These are phyloP conservation scores for Drosophila murphyi DNA, from an alignment of 1,140 invertebrate genomes.

Conservation along the genomic window DNA sequence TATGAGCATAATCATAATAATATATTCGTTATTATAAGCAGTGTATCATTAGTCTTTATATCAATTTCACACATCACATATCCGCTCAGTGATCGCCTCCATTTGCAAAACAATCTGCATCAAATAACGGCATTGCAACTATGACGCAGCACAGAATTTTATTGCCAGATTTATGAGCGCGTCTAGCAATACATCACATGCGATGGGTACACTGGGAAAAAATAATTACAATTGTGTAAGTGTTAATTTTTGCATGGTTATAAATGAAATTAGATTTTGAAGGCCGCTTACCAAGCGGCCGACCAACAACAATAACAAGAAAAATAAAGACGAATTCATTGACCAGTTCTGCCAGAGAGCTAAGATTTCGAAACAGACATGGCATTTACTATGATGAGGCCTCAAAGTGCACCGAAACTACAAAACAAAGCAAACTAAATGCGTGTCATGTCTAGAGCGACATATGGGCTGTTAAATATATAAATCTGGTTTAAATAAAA, in stretches of 20 bases:
- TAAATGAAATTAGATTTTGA: slow-evolving; percentile 66
- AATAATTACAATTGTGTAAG: slow-evolving; percentile 13
- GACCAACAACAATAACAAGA: slow-evolving; percentile 18
- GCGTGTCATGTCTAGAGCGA: slow-evolving; percentile 9
- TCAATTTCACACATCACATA: slow-evolving; percentile 34
- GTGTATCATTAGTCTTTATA: slow-evolving; percentile 8
- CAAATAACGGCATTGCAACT: slow-evolving; percentile 34
- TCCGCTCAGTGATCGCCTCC: slow-evolving; percentile 19
- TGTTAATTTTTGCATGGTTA: slow-evolving; percentile 63
- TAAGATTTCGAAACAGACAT: slow-evolving; percentile 60
- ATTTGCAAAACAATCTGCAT: slow-evolving; percentile 10
- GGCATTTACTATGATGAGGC: slow-evolving; percentile 1
- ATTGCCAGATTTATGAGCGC: slow-evolving; percentile 54
- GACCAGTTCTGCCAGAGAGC: slow-evolving; percentile 44
- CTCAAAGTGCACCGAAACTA: slow-evolving; percentile 14
- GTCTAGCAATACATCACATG: slow-evolving; percentile 18
- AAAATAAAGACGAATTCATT: slow-evolving; percentile 49
- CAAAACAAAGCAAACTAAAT: slow-evolving; percentile 37
- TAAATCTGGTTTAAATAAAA: slow-evolving; percentile 5
- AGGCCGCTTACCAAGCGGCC: slow-evolving; percentile 42
- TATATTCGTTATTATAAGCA: slow-evolving; percentile 2
- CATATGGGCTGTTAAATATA: slow-evolving; percentile 11
- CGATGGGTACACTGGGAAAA: slow-evolving; percentile 39
- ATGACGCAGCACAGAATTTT: slow-evolving; percentile 52
- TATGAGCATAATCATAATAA: neutral